Conservation (phyloP, 2,888 invertebrate species). For the Pterostichus niger region DNA sequence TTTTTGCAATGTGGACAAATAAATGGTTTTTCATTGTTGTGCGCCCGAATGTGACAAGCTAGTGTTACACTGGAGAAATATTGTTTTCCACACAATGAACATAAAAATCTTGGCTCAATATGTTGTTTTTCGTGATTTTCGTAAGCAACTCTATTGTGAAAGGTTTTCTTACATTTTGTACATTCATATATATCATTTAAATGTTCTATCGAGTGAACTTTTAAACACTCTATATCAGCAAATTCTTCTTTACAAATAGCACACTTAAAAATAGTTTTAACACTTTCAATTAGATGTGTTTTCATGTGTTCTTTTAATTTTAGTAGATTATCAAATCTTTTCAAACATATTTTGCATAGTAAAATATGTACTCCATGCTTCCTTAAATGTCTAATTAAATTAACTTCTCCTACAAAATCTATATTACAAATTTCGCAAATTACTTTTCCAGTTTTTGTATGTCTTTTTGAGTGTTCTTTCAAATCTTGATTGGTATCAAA, state of each 20-base stretch:
- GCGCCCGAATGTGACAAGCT: slow-evolving; percentile 70
- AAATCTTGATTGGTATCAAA: slow-evolving; percentile 69
- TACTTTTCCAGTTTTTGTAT: slow-evolving; percentile 62
- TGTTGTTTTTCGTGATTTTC: slow-evolving; percentile 69
- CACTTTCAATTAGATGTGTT: slow-evolving; percentile 37
- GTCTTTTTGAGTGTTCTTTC: slow-evolving; percentile 68
- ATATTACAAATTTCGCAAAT: slow-evolving; percentile 68
- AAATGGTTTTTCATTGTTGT: slow-evolving; percentile 69
- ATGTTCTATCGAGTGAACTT: slow-evolving; percentile 69
- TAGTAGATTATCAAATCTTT: slow-evolving; percentile 38
- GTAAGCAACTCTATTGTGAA: slow-evolving; percentile 68
- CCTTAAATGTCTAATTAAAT: slow-evolving; percentile 67
- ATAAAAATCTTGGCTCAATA: slow-evolving; percentile 69
- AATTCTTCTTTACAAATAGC: slow-evolving; percentile 71
- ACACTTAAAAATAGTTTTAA: slow-evolving; percentile 68
- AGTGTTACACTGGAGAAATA: slow-evolving; percentile 70
- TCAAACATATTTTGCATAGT: slow-evolving; percentile 59
- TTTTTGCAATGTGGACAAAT: slow-evolving; percentile 70
- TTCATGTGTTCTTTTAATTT: slow-evolving; percentile 61
- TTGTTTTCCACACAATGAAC: slow-evolving; percentile 71
- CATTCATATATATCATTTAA: slow-evolving; percentile 69
- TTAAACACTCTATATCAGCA: slow-evolving; percentile 68
- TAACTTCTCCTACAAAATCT: slow-evolving; percentile 50
- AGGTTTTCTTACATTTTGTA: slow-evolving; percentile 69
- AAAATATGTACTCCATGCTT: slow-evolving; percentile 65